These are phyloP conservation scores for Onychostoma macrolepis DNA, from an alignment of 2,113 vertebrate genomes.

Conservation along the genomic window DNA sequence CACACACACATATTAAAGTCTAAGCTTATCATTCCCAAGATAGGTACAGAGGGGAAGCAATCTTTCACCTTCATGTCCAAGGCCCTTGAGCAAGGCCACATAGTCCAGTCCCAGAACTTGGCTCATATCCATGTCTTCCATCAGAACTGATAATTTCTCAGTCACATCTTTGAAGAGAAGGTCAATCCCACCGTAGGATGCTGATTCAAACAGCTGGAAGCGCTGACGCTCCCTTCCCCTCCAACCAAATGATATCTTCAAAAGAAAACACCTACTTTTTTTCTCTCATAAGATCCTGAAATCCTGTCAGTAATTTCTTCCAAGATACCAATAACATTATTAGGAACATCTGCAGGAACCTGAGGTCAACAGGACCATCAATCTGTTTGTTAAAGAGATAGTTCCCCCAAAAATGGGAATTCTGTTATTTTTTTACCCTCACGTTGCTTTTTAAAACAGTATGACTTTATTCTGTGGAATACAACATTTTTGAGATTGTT, in stretches of 20 bases:
- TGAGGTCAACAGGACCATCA: not conserved
- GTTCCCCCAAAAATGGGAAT: not conserved
- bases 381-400: not conserved
- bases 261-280: constrained; percentile 16
- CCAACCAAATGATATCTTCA: constrained; percentile 81
- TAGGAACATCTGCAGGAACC: not conserved
- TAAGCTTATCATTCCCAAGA: not conserved
- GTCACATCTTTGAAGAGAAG: constrained; percentile 86
- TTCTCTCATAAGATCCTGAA: too few relatives aligned
- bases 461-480: too few relatives aligned
- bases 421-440: too few relatives aligned
- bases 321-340: not conserved
- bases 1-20: constrained; percentile 2
- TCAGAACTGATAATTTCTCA: constrained; percentile 73
- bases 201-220: constrained; percentile 85
- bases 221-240: constrained; percentile 75
- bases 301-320: not conserved
- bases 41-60: not conserved
- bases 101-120: constrained; percentile 88
- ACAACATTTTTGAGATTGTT: too few relatives aligned
- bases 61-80: constrained; percentile 86
- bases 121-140: constrained; percentile 80
- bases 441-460: too few relatives aligned
- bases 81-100: constrained; percentile 84
- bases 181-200: constrained; percentile 75